Percentiles rank a stretch among this genome's conserved stretches.
Evolutionary conservation across 2,113 vertebrate species (phyloP).

Genomic region (Mobula hypostoma): DNA sequence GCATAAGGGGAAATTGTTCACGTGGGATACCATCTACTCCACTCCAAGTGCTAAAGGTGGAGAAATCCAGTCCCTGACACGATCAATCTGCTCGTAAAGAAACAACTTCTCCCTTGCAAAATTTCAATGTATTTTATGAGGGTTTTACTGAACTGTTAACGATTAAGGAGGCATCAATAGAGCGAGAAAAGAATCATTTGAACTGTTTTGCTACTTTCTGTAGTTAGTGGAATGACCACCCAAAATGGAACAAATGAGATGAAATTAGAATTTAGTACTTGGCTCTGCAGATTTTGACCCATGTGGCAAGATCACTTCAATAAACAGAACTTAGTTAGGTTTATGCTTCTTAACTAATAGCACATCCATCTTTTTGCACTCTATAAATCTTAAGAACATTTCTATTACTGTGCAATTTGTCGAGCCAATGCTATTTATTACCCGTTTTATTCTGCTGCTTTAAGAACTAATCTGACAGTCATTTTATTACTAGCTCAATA

Average conservation of each 20-base stretch:
- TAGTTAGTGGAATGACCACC: not conserved
- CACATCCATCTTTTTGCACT: slow-evolving; percentile 76
- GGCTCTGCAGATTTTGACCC: slow-evolving; percentile 32
- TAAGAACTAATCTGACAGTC: slow-evolving; percentile 81
- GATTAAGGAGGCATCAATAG: not conserved
- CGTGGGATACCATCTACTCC: not conserved
- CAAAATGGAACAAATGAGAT: slow-evolving; percentile 32
- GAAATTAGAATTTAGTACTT: slow-evolving; percentile 33
- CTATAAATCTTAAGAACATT: slow-evolving; percentile 82
- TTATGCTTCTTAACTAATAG: slow-evolving; percentile 65
- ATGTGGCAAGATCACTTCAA: slow-evolving; percentile 30
- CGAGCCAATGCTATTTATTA: slow-evolving; percentile 83
- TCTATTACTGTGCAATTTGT: slow-evolving; percentile 84
- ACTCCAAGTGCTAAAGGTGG: slow-evolving; percentile 4
- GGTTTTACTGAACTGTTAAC: slow-evolving; percentile 27
- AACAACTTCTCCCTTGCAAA: slow-evolving; percentile 12
- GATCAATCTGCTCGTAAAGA: slow-evolving; percentile 10
- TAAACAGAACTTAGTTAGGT: slow-evolving; percentile 38
- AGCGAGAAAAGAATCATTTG: not conserved
- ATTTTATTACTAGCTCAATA: slow-evolving; percentile 86
- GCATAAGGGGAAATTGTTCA: not conserved
- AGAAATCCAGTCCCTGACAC: not conserved
- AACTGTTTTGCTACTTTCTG: slow-evolving; percentile 1
- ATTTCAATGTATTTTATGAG: not conserved
- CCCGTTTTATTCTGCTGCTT: slow-evolving; percentile 80